These are phyloP conservation scores for Murina feae DNA, from an alignment of 2,113 vertebrate species.

Conservation along the genomic window DNA sequence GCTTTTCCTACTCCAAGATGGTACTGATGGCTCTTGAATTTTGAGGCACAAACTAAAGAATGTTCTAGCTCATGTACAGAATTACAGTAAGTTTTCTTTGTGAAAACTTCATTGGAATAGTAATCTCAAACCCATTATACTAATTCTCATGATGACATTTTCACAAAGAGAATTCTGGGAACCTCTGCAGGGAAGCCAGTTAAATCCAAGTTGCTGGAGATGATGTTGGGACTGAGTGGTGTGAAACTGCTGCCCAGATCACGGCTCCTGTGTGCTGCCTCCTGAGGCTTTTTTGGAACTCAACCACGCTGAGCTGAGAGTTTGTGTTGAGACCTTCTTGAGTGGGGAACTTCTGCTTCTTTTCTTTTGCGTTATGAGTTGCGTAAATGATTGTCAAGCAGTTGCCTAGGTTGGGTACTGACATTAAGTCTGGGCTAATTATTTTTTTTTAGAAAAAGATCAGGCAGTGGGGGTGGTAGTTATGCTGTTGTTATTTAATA, in stretches of 20 bases:
- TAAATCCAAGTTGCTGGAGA: background rate
- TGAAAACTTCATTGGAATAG: background rate
- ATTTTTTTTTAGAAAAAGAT: background rate
- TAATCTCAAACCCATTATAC: background rate
- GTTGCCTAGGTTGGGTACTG: background rate
- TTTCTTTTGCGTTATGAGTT: background rate
- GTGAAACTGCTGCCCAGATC: background rate
- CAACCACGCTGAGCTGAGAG: background rate
- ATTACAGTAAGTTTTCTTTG: background rate
- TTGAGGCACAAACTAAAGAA: background rate
- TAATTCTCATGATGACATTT: background rate
- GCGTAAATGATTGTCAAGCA: background rate
- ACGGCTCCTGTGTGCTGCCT: background rate
- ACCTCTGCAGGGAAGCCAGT: background rate
- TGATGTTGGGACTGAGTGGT: background rate
- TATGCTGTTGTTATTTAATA: background rate
- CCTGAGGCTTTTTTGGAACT: background rate
- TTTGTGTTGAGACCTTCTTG: background rate
- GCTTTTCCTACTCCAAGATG: no score
- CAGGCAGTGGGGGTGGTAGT: background rate
- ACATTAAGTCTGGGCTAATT: background rate
- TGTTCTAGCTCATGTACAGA: background rate
- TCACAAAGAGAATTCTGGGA: background rate
- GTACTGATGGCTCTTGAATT: background rate
- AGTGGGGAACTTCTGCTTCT: background rate